Evolutionary conservation across 2,888 invertebrate species (phyloP), one percentile per base, ranked within the genome.

Genomic region (Synergus itoensis): DNA sequence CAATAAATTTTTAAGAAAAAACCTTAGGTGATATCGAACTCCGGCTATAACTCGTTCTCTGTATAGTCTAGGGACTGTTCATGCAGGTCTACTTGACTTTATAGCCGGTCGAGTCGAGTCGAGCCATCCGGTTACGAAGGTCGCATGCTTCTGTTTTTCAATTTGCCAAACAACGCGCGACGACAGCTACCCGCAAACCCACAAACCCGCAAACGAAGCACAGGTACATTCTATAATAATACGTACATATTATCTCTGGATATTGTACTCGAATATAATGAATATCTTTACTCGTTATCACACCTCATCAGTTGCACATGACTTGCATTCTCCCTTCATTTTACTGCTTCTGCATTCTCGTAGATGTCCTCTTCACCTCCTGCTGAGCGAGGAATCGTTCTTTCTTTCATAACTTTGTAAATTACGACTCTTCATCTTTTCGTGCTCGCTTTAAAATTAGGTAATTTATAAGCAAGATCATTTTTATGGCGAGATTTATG

Each of bases 91-190:
- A 45, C 21, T 53, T 48, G 45, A 69, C 69, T 69, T 69, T 48
- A 69, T 69, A 45, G 48, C 28, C 28, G 48, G 48, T 48, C 28
- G 69, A 53, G 48, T 73, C 36, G 48, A 28, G 63, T 48, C 80
- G 73, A 82, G 81, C 79, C 82, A 83, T 83, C 83, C 83, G 83
- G 83, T 82, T 83, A 64, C 82, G 81, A 82, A 83, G 82, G 83
- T 80, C 83, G 77, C 45, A n/a, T 53, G 48, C 69, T 73, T 48
- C 69, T 69, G 69, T 73, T 28, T 73, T 73, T 73, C 45, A 73
- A 53, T 73, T 73, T 73, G 67, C 45, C 69, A 73, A 73, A 73
- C 45, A 48, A 73, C 45, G 48, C 18, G 16, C 21, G 45, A 73
- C 69, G 16, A 69, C 69, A 73, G 9, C 69, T 28, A n/a, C 28